Percentiles rank a stretch among this genome's conserved stretches.
Conservation (phyloP, 1,140 invertebrate species). For the Stegodyphus dumicola region DNA sequence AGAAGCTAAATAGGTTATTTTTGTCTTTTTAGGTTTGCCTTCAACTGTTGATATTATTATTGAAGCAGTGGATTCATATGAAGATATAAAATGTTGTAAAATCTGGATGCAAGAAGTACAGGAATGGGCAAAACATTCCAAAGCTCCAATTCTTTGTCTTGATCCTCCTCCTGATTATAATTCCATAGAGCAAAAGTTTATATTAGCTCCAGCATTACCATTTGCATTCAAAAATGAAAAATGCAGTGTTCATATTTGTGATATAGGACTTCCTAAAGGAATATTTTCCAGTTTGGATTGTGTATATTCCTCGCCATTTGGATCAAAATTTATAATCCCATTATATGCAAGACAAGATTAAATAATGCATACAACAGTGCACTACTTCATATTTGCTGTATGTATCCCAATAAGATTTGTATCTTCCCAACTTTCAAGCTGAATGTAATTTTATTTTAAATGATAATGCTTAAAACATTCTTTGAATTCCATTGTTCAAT, state of each 20-base stretch:
- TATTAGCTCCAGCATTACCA: slow-evolving; percentile 80
- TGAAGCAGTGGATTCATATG: slow-evolving; percentile 74
- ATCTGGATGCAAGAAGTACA: slow-evolving; percentile 69
- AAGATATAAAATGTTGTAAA: slow-evolving; percentile 62
- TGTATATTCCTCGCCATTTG: slow-evolving; percentile 87
- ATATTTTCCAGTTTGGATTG: slow-evolving; percentile 82
- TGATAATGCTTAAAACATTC: too few relatives aligned
- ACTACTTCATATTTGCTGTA: too few relatives aligned
- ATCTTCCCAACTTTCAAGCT: too few relatives aligned
- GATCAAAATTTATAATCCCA: slow-evolving; percentile 87
- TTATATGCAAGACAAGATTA: slow-evolving; percentile 73
- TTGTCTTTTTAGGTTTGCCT: slow-evolving; percentile 72
- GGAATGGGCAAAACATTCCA: slow-evolving; percentile 78
- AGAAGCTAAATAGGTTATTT: slow-evolving; percentile 7
- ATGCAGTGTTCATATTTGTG: slow-evolving; percentile 87
- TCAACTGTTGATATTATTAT: slow-evolving; percentile 77
- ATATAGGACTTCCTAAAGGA: slow-evolving; percentile 82
- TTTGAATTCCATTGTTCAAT: too few relatives aligned
- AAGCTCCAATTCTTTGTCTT: slow-evolving; percentile 82
- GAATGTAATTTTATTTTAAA: too few relatives aligned
- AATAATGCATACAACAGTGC: background rate
- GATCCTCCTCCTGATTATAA: slow-evolving; percentile 79
- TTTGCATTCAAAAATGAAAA: slow-evolving; percentile 77
- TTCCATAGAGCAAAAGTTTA: slow-evolving; percentile 79
- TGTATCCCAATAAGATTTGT: too few relatives aligned